Conservation (phyloP, 2,113 vertebrate genomes). For the Nothocercus julius region DNA sequence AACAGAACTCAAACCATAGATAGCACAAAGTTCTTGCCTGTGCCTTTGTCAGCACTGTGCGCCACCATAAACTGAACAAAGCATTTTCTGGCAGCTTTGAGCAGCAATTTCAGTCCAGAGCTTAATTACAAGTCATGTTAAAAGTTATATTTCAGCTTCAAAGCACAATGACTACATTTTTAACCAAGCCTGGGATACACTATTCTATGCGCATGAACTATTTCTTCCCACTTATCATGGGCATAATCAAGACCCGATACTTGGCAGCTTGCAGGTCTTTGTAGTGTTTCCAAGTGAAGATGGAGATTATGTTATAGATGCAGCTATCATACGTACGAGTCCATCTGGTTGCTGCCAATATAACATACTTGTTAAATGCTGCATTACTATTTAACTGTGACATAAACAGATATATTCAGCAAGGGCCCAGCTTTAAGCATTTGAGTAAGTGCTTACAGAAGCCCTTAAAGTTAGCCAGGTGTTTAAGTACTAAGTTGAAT, state of each 20-base stretch:
- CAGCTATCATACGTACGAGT: neutral
- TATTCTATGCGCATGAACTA: neutral
- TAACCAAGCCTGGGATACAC: neutral
- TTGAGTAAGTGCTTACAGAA: neutral
- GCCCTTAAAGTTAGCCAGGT: neutral
- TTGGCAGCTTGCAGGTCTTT: constrained; percentile 15
- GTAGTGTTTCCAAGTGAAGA: constrained; percentile 14
- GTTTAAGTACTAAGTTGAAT: neutral
- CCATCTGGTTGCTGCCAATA: constrained; percentile 31
- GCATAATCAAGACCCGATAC: neutral
- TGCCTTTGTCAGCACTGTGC: neutral
- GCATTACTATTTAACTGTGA: neutral
- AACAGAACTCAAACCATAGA: neutral
- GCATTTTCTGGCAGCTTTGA: constrained; percentile 3
- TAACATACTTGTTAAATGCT: neutral
- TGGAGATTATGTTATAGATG: constrained; percentile 2
- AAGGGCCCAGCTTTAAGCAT: neutral
- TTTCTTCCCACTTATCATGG: neutral
- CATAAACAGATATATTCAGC: neutral
- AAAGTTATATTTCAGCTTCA: neutral
- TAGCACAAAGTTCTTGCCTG: accelerated
- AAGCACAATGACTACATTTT: neutral
- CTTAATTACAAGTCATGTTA: neutral
- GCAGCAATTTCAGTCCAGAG: neutral
- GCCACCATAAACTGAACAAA: constrained; percentile 11